Evolutionary conservation across 2,888 invertebrate species (phyloP).

Genomic region (Phaedon cochleariae): DNA sequence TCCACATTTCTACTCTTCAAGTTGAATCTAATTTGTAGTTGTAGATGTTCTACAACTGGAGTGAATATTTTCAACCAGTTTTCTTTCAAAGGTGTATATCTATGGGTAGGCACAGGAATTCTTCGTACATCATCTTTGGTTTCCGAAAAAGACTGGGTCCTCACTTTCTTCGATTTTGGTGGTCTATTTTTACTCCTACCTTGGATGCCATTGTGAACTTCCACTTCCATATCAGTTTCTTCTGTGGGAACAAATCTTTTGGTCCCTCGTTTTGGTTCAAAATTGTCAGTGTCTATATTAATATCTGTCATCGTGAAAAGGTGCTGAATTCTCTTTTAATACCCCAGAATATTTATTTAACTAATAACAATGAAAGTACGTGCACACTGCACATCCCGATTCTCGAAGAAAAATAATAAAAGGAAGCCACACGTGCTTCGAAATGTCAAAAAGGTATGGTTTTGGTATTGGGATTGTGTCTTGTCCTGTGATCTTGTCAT

Average conservation of each 20-base stretch:
- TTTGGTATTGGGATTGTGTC: too few species aligned
- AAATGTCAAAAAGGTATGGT: too few species aligned
- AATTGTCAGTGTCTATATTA: conserved; percentile 66
- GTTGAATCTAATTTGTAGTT: conserved; percentile 94
- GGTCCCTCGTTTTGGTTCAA: conserved; percentile 65
- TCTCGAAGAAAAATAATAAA: too few species aligned
- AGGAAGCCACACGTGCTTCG: too few species aligned
- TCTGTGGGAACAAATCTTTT: conserved; percentile 65
- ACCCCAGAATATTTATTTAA: too few species aligned
- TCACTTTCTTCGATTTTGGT: conserved; percentile 47
- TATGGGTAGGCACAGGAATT: conserved; percentile 91
- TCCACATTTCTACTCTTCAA: conserved; percentile 90
- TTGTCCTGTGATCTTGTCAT: too few species aligned
- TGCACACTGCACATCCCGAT: too few species aligned
- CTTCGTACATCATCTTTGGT: conserved; percentile 71
- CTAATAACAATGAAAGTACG: too few species aligned
- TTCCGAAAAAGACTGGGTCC: conserved; percentile 60
- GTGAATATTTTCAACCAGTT: conserved; percentile 97
- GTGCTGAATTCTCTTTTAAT: too few species aligned
- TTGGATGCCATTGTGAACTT: conserved; percentile 72
- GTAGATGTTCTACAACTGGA: conserved; percentile 94
- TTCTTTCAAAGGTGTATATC: conserved; percentile 93
- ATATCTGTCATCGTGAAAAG: conserved; percentile 52
- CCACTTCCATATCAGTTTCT: conserved; percentile 73
- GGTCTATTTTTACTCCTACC: conserved; percentile 59